Percentiles rank a stretch among this genome's conserved stretches.
Evolutionary conservation across 2,888 invertebrate species (phyloP).

Genomic region (Hypena proboscidalis): DNA sequence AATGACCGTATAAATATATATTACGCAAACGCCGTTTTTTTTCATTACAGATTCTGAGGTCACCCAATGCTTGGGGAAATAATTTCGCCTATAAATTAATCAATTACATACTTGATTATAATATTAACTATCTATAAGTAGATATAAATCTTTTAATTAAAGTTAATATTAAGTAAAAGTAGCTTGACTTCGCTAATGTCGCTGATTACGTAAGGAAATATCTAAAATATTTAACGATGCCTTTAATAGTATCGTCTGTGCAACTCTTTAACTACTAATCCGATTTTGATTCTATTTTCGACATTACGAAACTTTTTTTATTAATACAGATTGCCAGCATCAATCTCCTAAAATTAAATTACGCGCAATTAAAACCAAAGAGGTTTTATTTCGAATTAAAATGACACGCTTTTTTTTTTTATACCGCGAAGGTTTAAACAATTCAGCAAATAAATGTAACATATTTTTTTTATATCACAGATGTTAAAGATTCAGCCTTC

Average conservation of each 20-base stretch:
- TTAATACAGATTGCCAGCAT: conserved; percentile 10
- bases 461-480: no score
- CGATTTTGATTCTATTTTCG: conserved; percentile 14
- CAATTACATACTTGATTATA: conserved; percentile 12
- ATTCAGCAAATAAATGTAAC: no score
- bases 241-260: neutral
- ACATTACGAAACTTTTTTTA: conserved; percentile 10
- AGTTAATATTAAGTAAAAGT: conserved; percentile 20
- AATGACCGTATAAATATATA: no score
- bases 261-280: conserved; percentile 28
- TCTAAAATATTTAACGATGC: conserved; percentile 12
- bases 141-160: conserved; percentile 10
- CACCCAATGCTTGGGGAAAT: conserved; percentile 2
- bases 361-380: conserved; percentile 10
- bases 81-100: conserved; percentile 13
- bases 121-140: conserved; percentile 12
- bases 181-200: conserved; percentile 3
- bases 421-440: neutral
- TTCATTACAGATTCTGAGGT: neutral
- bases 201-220: conserved; percentile 7
- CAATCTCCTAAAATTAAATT: conserved; percentile 13
- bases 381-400: neutral
- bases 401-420: neutral
- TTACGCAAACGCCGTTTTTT: no score
- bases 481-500: conserved; percentile 1